Conservation (phyloP, 2,888 invertebrate species). For the Steromphala cineraria region DNA sequence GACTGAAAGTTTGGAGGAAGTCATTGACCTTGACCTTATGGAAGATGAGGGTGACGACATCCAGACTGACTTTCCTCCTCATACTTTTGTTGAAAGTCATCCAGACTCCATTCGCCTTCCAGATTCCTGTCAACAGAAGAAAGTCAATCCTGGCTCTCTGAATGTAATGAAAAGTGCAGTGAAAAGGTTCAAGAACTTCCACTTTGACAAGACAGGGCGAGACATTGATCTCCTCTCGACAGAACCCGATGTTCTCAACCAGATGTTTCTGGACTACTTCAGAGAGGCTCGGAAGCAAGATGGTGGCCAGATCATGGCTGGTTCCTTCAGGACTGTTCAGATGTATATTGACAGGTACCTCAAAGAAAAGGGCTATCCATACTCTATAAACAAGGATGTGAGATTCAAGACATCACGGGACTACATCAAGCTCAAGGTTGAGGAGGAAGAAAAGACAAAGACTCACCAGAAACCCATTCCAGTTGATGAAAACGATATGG, state of each 20-base stretch:
- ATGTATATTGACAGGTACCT: neutral
- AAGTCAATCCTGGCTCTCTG: neutral
- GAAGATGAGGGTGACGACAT: neutral
- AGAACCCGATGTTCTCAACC: neutral
- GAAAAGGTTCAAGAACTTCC: neutral
- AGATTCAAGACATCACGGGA: neutral
- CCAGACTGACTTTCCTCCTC: too few relatives aligned
- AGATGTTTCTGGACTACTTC: neutral
- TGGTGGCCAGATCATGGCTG: neutral
- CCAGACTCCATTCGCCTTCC: too few relatives aligned
- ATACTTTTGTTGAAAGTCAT: too few relatives aligned
- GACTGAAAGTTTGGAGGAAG: neutral
- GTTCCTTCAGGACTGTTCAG: neutral
- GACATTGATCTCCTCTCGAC: neutral
- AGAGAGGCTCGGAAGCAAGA: neutral
- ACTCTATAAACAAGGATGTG: neutral
- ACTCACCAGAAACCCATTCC: neutral
- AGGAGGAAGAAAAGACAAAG: neutral
- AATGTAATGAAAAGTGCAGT: neutral
- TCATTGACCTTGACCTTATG: neutral
- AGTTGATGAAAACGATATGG: conserved; percentile 1
- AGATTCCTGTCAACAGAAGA: neutral
- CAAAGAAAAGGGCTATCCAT: neutral
- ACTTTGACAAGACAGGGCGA: neutral
- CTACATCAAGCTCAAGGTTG: neutral